These are phyloP conservation scores for Pseudeuparius sepicola DNA, from an alignment of 2,888 invertebrate species.

Conservation along the genomic window DNA sequence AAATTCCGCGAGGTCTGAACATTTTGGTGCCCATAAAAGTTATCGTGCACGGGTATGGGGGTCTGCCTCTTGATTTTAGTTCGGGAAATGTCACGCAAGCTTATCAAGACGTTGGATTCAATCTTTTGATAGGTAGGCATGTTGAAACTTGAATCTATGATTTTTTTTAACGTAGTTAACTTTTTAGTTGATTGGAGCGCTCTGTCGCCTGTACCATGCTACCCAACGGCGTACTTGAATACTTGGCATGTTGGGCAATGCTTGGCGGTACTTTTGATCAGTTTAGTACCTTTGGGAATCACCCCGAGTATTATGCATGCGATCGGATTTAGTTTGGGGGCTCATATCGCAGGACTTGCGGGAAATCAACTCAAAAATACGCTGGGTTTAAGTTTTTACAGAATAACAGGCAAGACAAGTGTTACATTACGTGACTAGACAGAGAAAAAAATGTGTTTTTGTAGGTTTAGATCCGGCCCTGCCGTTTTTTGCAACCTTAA, in stretches of 20 bases:
- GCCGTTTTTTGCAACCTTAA: constrained; percentile 47
- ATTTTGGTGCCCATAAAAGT: constrained; percentile 30
- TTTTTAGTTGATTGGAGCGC: constrained; percentile 46
- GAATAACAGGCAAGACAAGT: constrained; percentile 36
- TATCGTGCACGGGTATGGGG: constrained; percentile 40
- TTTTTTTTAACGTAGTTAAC: constrained; percentile 1
- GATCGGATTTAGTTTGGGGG: constrained; percentile 50
- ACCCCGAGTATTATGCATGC: constrained; percentile 40
- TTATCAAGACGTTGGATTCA: constrained; percentile 32
- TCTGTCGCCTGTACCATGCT: constrained; percentile 44
- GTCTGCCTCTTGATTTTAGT: constrained; percentile 34
- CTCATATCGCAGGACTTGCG: constrained; percentile 43
- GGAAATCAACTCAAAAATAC: constrained; percentile 32
- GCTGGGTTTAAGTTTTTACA: constrained; percentile 30
- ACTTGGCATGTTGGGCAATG: constrained; percentile 50
- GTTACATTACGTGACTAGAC: constrained; percentile 2
- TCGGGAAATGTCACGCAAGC: constrained; percentile 32
- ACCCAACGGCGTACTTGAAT: constrained; percentile 47
- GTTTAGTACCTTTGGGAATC: constrained; percentile 35
- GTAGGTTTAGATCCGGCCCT: constrained; percentile 55
- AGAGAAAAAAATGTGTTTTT: no score
- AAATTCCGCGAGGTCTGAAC: constrained; percentile 28
- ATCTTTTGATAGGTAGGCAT: constrained; percentile 32
- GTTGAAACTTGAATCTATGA: constrained; percentile 1
- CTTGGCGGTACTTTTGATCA: constrained; percentile 40